phyloP scores from a whole-genome alignment of 2,888 invertebrate species.

The Hyposoter dolosus region DNA sequence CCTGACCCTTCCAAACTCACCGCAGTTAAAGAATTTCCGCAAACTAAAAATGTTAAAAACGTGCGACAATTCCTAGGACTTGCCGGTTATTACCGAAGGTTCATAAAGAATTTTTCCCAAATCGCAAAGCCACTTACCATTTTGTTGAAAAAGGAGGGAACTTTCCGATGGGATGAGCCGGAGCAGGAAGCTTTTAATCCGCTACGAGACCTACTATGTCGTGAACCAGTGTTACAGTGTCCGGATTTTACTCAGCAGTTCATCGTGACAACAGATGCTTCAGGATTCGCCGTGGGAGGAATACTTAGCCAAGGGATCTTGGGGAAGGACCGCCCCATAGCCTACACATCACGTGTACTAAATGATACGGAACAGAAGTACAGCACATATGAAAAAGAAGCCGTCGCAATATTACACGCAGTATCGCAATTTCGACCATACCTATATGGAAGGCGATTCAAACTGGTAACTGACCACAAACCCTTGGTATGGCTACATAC shows the following conservation, averaged over 20 bases:
- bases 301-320: constrained; percentile 71
- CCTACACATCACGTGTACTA: constrained; percentile 61
- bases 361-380: constrained; percentile 64
- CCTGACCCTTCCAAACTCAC: constrained; percentile 72
- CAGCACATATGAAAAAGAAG: constrained; percentile 46
- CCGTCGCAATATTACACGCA: constrained; percentile 36
- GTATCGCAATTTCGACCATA: constrained; percentile 33
- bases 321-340: constrained; percentile 62
- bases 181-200: constrained; percentile 66
- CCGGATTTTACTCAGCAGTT: constrained; percentile 69
- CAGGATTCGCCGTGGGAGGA: constrained; percentile 70
- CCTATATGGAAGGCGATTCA: constrained; percentile 36
- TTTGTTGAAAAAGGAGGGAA: constrained; percentile 70
- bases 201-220: constrained; percentile 62
- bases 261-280: constrained; percentile 73
- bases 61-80: constrained; percentile 75
- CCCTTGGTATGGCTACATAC: constrained; percentile 46
- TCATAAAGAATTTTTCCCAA: constrained; percentile 72
- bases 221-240: constrained; percentile 67
- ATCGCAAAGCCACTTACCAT: constrained; percentile 72
- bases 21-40: constrained; percentile 68
- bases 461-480: constrained; percentile 44
- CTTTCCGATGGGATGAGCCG: constrained; percentile 63
- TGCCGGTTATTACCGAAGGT: constrained; percentile 75
- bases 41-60: constrained; percentile 59